Evolutionary conservation across 2,797 vertebrate genomes (phyloP), one percentile per base, ranked within the genome.

Genomic region (Gambusia yucatana): DNA sequence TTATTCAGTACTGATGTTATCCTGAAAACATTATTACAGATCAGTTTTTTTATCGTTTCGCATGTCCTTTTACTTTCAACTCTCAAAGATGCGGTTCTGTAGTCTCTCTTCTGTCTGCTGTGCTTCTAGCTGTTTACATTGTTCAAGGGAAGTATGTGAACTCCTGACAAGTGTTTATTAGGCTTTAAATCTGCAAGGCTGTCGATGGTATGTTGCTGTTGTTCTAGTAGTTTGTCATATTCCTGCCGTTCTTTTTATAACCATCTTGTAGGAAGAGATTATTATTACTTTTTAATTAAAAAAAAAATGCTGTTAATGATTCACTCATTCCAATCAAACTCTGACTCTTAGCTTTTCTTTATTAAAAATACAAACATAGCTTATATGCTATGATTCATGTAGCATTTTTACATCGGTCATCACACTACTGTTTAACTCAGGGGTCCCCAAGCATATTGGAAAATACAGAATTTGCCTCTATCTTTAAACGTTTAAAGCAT

Each of bases 181-280:
- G 77, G 63, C 82, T 79, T 50, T 57, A 80, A 82, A 71, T 76
- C 74, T 33, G 46, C 78, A 55, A 9, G 14, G 65, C 79, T 84
- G 71, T 86, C 90, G 87, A 87, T 91, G 93, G 67, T 87, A 57
- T 52, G 86, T 78, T 82, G 67, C 80, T 73, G 82, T 75, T 84
- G 78, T 78, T 79, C 63, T 75, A 75, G 78, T 73, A 82, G 43
- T 76, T 72, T 39, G 78, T 47, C 65, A 76, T 88, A 81, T 85
- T 85, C 76, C 73, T 82, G 46, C 69, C 75, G 8, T 74, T 85
- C 17, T 46, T 71, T 82, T 73, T 72, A 76, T 50, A 65, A 30
- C 67, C 2, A 67, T 41, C 36, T 61, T 52, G 44, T 20, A 77
- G 33, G 84, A 57, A 72, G 16, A 17, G 22, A 39, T 73, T 61